Base-by-base conservation (phyloP, 2,797 vertebrate genomes). In the Halcyon chelicuti region DNA sequence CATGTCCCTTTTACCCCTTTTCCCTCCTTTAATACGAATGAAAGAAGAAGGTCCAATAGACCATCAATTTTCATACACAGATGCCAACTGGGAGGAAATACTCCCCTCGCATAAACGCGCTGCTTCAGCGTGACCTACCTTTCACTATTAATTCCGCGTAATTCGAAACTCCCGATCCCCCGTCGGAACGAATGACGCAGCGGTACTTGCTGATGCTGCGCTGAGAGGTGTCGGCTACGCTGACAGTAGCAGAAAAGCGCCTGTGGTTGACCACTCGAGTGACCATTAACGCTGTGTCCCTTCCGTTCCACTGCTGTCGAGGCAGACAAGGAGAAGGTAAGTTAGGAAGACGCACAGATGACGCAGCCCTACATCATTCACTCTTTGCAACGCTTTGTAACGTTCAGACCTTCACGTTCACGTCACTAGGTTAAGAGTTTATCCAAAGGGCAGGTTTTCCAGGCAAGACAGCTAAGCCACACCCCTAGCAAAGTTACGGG, bases 241-340 rank as follows among this genome's bases (percentile, higher is more conserved):
- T 99, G 58, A 99, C 99, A 0, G 99, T 99, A 4, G 99, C 99
- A 0, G 99, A 99, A 97, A 99, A 99, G 7, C 99, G 98, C 2
- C 99, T 94, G 88, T 99, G 99, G 98, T 99, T 99, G 93, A 99
- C 99, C 82, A 99, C 99, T 9, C 99, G 97, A 66, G 99, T 99
- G 93, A 99, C 99, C 99, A 99, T 99, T 91, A 99, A 95, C 0
- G 99, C 99, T 0, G 99, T 99, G 98, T 99, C 99, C 88, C 98
- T 98, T 16, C 99, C 99, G 5, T 99, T 99, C 99, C 99, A 99
- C 94, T 99, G 99, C 99, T 99, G 98, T 46, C 82, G 90, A 61
- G 94, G 35, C 93, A 58, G 89, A 73, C 81, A 63, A 74, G 21
- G 49, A 44, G 5, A 21, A 31, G 0, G 10, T 12, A 12, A 19